Evolutionary conservation across 2,113 vertebrate species (phyloP).

Genomic region (Microcebus tavaratra): DNA sequence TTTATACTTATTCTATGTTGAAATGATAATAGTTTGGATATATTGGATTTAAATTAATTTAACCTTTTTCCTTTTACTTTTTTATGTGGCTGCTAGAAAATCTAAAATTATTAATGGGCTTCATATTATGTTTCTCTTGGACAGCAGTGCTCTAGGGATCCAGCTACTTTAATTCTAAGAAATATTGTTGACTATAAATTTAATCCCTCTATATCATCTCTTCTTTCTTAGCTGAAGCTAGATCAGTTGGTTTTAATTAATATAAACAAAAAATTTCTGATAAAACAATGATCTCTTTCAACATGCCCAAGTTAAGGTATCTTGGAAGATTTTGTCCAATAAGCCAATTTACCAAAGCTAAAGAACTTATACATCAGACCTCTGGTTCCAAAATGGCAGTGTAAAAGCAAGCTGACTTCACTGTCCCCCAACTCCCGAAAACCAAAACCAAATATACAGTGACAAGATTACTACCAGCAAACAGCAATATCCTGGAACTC

Average conservation of each 20-base stretch:
- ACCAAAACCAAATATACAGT: neutral
- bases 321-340: neutral
- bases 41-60: neutral
- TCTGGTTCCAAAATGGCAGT: neutral
- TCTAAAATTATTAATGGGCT: neutral
- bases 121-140: neutral
- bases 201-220: neutral
- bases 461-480: neutral
- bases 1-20: neutral
- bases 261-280: neutral
- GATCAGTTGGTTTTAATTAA: neutral
- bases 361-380: neutral
- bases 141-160: neutral
- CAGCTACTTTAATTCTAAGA: neutral
- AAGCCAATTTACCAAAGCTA: neutral
- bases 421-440: neutral
- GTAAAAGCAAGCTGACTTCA: neutral
- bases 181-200: neutral
- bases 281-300: neutral
- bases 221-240: neutral
- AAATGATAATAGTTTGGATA: conserved; percentile 1
- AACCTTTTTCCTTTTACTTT: neutral
- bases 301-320: neutral
- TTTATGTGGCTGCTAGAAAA: neutral
- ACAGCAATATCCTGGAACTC: neutral